Evolutionary conservation across 2,888 invertebrate species (phyloP), one percentile per base, ranked within the genome.

Genomic region (Timema podura): DNA sequence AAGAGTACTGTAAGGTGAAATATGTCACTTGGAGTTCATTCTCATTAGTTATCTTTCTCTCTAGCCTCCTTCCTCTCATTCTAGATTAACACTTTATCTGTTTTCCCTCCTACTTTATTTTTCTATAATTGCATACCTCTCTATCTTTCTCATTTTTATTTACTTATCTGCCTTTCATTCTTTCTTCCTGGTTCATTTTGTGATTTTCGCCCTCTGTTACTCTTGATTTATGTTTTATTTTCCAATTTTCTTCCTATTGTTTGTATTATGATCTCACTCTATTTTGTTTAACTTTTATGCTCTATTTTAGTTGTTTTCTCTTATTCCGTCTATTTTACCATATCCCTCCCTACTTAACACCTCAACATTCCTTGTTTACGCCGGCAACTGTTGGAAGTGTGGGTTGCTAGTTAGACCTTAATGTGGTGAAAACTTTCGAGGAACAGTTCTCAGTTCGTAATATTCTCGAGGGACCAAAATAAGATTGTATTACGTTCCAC

Each of bases 301-400:
- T 74, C 76, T 76, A 75, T 76, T 74, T 74, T 74, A 75, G 71
- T 74, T 70, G 72, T 74, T 68, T 71, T 48, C 61, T 59, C 47
- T 68, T 70, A 70, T 70, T 71, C 69, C 70, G 67, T 65, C 70
- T 69, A 51, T 70, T 59, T 59, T n/a, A 9, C 16, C n/a, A 70
- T 72, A 68, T 70, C 70, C 74, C 71, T 68, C 65, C 64, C 46
- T 69, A 70, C 45, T 47, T 64, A 57, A 30, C 46, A 68, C 70
- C 44, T 16, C 15, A 45, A 44, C 47, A 15, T 11, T 47, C 16
- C 13, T 7, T 68, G 16, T 11, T 57, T 46, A 9, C 59, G n/a
- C n/a, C n/a, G n/a, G n/a, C n/a, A n/a, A n/a, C n/a, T n/a, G n/a
- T n/a, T n/a, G n/a, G n/a, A n/a, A n/a, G n/a, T n/a, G n/a, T n/a